Conservation (phyloP, 2,888 invertebrate genomes). For the Heliconius cydno region DNA sequence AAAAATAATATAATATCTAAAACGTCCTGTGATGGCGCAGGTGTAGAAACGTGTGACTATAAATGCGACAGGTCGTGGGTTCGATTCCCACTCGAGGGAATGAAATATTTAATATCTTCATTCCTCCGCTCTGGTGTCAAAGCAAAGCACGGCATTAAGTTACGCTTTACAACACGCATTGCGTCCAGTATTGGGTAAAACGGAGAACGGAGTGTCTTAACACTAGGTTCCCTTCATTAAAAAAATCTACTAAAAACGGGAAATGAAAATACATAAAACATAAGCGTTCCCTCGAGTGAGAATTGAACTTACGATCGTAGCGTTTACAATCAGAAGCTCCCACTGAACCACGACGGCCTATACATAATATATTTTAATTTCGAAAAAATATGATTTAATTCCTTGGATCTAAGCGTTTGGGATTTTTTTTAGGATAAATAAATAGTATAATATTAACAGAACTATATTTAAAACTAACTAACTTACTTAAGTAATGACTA, state of each 20-base stretch:
- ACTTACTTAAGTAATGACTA: conserved; percentile 59
- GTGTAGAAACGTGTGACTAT: too few relatives aligned
- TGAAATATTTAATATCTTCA: background rate
- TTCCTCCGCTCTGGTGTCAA: background rate
- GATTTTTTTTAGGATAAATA: background rate
- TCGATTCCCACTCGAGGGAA: background rate
- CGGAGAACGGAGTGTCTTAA: background rate
- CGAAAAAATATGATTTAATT: too few relatives aligned
- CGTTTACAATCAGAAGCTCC: too few relatives aligned
- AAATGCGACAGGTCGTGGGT: too few relatives aligned
- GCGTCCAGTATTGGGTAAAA: background rate
- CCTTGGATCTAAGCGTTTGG: too few relatives aligned
- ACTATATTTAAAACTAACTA: conserved; percentile 14
- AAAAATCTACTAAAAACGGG: too few relatives aligned
- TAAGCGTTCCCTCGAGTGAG: too few relatives aligned
- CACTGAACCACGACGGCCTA: too few relatives aligned
- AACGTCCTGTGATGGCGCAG: background rate
- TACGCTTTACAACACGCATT: background rate
- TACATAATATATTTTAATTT: too few relatives aligned
- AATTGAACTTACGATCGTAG: too few relatives aligned
- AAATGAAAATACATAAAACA: too few relatives aligned
- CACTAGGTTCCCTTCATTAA: background rate
- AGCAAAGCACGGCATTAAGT: too few relatives aligned
- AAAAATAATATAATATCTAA: background rate
- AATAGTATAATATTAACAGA: conserved; percentile 32